Base-by-base conservation (phyloP, 2,888 invertebrate species). In the Agrypnus murinus region DNA sequence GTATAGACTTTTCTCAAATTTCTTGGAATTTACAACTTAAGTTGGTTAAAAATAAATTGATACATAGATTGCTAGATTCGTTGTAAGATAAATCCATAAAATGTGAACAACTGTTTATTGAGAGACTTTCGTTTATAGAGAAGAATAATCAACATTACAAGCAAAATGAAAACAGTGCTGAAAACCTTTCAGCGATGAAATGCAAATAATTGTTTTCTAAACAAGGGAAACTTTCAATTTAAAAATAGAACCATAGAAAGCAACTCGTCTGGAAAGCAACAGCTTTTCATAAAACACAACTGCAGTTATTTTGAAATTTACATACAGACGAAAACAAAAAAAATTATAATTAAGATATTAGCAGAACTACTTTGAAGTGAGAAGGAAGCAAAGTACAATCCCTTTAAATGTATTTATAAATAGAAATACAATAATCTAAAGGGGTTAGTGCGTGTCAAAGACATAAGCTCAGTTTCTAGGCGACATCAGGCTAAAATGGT, bases 361-460 rank as follows among this genome's bases (percentile, higher is more conserved):
- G 25, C 25, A 25, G 25, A 25, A 5, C 25, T 25, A 25, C 25
- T 25, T 25, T 25, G 25, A 25, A 25, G 25, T 25, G 25, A 25
- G 5, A 5, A 40, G n/a, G 40, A 10, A 40, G 40, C 40, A 40
- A 40, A 40, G 10, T 40, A 40, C 40, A 40, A 40, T 7, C 12
- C 40, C 7, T 7, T 7, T 10, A 40, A 55, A 32, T 14, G 50
- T 50, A 19, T 17, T 48, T n/a, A 38, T 50, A 64, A 64, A 53
- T 53, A 25, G 57, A 68, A 55, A 50, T 32, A 45, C 62, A 31
- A 40, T 68, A 55, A 53, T 66, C 50, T 17, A 48, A 63, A 50
- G 57, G 57, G 66, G 71, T 66, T 71, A 71, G 50, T 71, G 65
- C 53, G 60, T 70, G 70, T 70, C 70, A 70, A 65, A 70, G 53